These are phyloP conservation scores for Acrocyrtus sp. DNA, from an alignment of 2,888 invertebrate species.

Conservation along the genomic window DNA sequence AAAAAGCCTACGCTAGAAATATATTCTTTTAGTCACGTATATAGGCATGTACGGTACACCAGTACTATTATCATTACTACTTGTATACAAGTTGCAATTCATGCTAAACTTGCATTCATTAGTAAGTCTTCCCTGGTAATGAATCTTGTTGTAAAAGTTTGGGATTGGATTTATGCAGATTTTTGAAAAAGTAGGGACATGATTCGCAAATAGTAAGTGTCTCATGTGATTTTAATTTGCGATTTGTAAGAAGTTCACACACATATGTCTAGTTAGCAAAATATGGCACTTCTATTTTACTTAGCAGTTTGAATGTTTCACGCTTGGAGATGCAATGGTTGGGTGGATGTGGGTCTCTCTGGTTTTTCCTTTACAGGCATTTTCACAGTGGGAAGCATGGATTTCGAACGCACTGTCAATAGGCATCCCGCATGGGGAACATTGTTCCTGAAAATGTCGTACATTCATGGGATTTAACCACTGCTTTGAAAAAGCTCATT, in stretches of 20 bases:
- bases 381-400: conserved; percentile 42
- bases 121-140: not conserved
- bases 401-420: conserved; percentile 30
- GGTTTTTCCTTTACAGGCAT: conserved; percentile 43
- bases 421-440: conserved; percentile 22
- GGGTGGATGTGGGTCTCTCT: conserved; percentile 50
- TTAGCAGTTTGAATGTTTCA: conserved; percentile 23
- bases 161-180: not conserved
- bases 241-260: conserved; percentile 17
- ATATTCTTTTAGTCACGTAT: conserved; percentile 42
- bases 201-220: too few species aligned
- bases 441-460: conserved; percentile 38
- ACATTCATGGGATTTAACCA: conserved; percentile 28
- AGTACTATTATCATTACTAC: too few species aligned
- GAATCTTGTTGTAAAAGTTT: not conserved
- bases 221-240: conserved; percentile 22
- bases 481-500: conserved; percentile 30
- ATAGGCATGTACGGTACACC: too few species aligned
- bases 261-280: conserved; percentile 31
- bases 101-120: too few species aligned
- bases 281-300: conserved; percentile 14
- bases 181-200: not conserved
- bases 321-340: conserved; percentile 41
- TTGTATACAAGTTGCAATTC: too few species aligned
- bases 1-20: too few species aligned